These are phyloP conservation scores for Timandra comae DNA, from an alignment of 2,888 invertebrate species.

Conservation along the genomic window DNA sequence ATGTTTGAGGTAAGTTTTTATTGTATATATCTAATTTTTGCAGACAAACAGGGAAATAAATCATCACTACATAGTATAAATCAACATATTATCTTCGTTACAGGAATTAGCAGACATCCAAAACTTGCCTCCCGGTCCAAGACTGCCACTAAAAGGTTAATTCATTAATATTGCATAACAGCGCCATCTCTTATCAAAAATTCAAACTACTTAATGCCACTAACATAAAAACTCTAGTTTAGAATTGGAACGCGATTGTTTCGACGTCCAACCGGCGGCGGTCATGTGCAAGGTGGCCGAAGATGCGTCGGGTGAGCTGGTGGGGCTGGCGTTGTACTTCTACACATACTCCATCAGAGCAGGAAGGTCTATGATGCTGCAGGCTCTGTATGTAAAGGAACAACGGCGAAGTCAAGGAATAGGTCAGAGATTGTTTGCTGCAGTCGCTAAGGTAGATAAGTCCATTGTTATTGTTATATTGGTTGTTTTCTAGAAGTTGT, in stretches of 20 bases:
- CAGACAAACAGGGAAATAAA: no score
- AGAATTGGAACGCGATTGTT: slow-evolving; percentile 84
- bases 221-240: slow-evolving; percentile 8
- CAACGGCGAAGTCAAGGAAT: slow-evolving; percentile 79
- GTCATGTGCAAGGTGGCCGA: slow-evolving; percentile 86
- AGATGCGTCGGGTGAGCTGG: slow-evolving; percentile 22
- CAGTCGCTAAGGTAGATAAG: slow-evolving; percentile 81
- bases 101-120: slow-evolving; percentile 89
- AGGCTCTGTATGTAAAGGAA: slow-evolving; percentile 89
- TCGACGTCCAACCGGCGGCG: slow-evolving; percentile 78
- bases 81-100: slow-evolving; percentile 11
- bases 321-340: slow-evolving; percentile 91
- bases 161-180: background rate
- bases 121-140: slow-evolving; percentile 83
- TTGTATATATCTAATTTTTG: no score
- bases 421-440: slow-evolving; percentile 80
- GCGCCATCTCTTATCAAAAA: background rate
- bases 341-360: slow-evolving; percentile 91
- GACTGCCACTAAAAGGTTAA: slow-evolving; percentile 78
- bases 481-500: no score
- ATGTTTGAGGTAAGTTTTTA: slow-evolving; percentile 77
- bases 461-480: no score
- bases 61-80: no score
- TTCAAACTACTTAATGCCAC: no score
- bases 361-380: slow-evolving; percentile 87